phyloP scores from a whole-genome alignment of 2,888 invertebrate species.

The Cetonia aurata region DNA sequence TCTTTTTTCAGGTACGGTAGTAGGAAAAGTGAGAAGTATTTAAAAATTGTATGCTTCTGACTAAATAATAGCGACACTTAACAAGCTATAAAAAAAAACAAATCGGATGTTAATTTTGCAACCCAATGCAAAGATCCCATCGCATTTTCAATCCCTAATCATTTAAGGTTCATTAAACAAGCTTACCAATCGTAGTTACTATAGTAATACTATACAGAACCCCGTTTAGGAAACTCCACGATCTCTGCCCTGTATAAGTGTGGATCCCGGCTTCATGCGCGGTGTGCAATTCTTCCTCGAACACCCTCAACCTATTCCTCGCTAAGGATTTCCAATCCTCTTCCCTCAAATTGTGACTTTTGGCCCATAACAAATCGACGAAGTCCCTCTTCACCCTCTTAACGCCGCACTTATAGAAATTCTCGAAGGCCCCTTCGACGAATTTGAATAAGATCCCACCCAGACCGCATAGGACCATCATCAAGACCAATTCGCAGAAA shows the following conservation, averaged over 20 bases:
- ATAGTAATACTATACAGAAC: slow-evolving; percentile 89
- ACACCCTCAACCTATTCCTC: slow-evolving; percentile 81
- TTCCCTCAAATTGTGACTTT: slow-evolving; percentile 85
- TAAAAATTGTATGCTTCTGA: too few relatives aligned
- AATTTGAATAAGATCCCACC: slow-evolving; percentile 86
- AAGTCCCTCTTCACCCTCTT: slow-evolving; percentile 89
- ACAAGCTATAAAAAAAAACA: too few relatives aligned
- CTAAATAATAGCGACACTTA: too few relatives aligned
- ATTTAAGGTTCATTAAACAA: slow-evolving; percentile 6
- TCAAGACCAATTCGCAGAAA: slow-evolving; percentile 75
- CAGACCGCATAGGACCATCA: slow-evolving; percentile 80
- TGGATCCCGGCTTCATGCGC: slow-evolving; percentile 89
- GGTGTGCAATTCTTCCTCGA: slow-evolving; percentile 87
- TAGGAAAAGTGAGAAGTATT: too few relatives aligned
- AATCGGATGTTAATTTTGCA: too few relatives aligned
- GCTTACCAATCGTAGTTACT: slow-evolving; percentile 90
- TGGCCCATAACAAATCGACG: slow-evolving; percentile 84
- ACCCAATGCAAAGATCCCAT: too few relatives aligned
- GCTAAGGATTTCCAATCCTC: slow-evolving; percentile 93
- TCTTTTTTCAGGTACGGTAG: too few relatives aligned
- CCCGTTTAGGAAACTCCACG: slow-evolving; percentile 91
- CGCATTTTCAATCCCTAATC: background rate
- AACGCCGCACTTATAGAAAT: slow-evolving; percentile 89
- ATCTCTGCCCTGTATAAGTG: slow-evolving; percentile 85
- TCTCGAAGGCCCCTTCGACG: slow-evolving; percentile 87